A percentile compares a stretch with the other conserved stretches of the same genome.
These are phyloP conservation scores for Pseudorectes ferrugineus DNA, from an alignment of 2,113 vertebrate genomes.

Conservation along the genomic window DNA sequence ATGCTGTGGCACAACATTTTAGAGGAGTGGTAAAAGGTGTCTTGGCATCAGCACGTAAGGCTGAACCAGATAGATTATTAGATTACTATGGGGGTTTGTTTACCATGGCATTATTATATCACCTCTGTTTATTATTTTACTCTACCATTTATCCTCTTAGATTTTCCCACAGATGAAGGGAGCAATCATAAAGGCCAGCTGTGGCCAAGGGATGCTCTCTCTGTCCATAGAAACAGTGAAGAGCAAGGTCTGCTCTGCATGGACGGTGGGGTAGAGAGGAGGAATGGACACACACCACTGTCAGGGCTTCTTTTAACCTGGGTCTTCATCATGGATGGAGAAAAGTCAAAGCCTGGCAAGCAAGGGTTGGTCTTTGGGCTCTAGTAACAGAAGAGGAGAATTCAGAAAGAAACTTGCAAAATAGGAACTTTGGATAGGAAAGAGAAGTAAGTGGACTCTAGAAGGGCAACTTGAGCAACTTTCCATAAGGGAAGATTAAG, in stretches of 20 bases:
- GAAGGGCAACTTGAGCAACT: neutral
- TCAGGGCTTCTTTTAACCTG: neutral
- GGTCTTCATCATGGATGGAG: neutral
- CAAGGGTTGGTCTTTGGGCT: neutral
- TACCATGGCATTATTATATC: neutral
- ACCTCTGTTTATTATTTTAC: neutral
- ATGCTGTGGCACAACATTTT: neutral
- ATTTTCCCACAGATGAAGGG: neutral
- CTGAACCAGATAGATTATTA: neutral
- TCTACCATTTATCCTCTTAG: neutral
- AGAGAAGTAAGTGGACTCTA: neutral
- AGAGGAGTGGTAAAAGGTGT: neutral
- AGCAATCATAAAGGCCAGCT: neutral
- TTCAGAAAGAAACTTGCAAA: neutral
- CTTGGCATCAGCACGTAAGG: neutral
- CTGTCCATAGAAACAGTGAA: neutral
- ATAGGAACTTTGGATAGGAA: neutral
- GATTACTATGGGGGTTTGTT: accelerated
- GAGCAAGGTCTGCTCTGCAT: neutral
- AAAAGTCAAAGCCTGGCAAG: neutral
- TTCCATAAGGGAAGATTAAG: neutral
- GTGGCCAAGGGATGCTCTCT: neutral
- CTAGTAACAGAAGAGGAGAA: neutral
- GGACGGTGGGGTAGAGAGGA: neutral
- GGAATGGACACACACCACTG: neutral